Evolutionary conservation across 2,888 invertebrate genomes (phyloP), one percentile per base, ranked within the genome.

Genomic region (Alentia gelatinosa): DNA sequence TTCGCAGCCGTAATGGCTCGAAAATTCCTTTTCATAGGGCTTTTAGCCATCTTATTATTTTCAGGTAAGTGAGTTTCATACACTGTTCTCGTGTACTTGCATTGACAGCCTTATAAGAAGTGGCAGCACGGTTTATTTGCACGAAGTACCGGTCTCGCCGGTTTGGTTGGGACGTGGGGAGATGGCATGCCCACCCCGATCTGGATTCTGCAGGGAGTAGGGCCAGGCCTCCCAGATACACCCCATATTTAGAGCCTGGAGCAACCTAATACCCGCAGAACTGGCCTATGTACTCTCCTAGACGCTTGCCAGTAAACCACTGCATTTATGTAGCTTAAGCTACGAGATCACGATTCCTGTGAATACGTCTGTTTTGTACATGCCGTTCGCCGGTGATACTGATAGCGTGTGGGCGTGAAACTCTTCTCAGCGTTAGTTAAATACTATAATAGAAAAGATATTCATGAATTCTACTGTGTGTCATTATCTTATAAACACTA

Each of bases 21-120:
- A 56, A 92, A 92, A 92, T 91, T 90, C 89, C 90, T 91, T 75
- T 90, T 91, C 90, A 91, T 92, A 91, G 91, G 91, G 42, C 37
- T 92, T 74, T 88, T 91, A 90, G 91, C 86, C 89, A 40, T 91
- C 19, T n/a, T 92, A 12, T 68, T 91, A 42, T 1, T 91, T 19
- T 37, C 91, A 91, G 92, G 91, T 91, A 74, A 91, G 91, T 89
- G 74, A 40, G 40, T 63, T 84, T 83, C 37, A 74, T 42, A 56
- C 23, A 47, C 1, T 91, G 39, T 39, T 35, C n/a, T 12, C 26
- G 39, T 56, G 47, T 56, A 89, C 74, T 42, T 68, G 26, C 63
- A 47, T 39, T 33, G 15, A 26, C 47, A 50, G 12, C 35, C 37
- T 26, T 37, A 7, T 35, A 33, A 56, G 7, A 39, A 42, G 26